Percentiles rank a stretch among this genome's conserved stretches.
Conservation (phyloP, 2,113 vertebrate genomes). For the Saguinus midas region DNA sequence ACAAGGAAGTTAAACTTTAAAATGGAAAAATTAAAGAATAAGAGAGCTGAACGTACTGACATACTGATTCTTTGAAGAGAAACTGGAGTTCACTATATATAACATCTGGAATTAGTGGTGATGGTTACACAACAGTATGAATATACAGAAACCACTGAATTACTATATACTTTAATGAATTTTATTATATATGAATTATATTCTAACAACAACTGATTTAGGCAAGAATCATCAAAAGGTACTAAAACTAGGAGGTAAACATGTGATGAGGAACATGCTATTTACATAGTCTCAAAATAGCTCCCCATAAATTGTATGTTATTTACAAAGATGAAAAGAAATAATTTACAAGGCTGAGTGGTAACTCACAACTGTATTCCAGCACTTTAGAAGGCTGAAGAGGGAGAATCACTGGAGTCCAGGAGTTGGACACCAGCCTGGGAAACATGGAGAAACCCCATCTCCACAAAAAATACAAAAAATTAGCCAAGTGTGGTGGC, state of each 20-base stretch:
- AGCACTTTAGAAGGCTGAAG: too few species aligned
- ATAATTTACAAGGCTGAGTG: not conserved
- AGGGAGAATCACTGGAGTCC: too few species aligned
- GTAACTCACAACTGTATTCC: too few species aligned
- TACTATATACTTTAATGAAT: not conserved
- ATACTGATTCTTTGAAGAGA: too few species aligned
- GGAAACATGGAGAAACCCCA: too few species aligned
- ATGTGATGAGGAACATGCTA: not conserved
- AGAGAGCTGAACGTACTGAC: too few species aligned
- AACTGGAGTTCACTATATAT: too few species aligned
- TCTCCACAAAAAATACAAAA: too few species aligned
- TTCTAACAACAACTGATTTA: not conserved
- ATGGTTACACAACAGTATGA: not conserved
- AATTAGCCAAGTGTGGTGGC: too few species aligned
- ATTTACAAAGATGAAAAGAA: not conserved
- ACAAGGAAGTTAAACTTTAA: too few species aligned
- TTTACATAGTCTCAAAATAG: not conserved
- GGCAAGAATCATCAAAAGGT: constrained; percentile 6
- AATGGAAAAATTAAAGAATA: too few species aligned
- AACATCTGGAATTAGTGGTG: not conserved
- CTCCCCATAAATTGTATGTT: not conserved
- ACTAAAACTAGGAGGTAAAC: not conserved
- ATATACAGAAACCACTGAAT: not conserved
- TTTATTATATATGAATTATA: not conserved
- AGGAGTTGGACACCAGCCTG: too few species aligned